These are phyloP conservation scores for Brienomyrus brachyistius DNA, from an alignment of 2,113 vertebrate genomes.

Conservation along the genomic window DNA sequence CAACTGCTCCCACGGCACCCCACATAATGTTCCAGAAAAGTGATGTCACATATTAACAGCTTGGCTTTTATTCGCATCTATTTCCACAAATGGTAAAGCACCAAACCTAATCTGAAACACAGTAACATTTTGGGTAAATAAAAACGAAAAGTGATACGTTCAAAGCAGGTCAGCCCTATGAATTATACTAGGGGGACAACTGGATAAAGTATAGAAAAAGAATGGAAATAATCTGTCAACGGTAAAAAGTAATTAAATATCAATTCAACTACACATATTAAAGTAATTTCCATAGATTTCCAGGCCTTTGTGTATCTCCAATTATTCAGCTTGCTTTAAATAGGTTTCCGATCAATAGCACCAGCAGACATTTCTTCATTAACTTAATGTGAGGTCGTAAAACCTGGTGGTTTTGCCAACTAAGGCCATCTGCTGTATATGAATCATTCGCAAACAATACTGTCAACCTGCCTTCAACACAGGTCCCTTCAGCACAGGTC, in stretches of 20 bases:
- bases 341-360: not conserved
- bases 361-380: constrained; percentile 4
- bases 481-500: not conserved
- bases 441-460: constrained; percentile 20
- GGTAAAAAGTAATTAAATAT: constrained; percentile 1
- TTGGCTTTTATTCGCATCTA: not conserved
- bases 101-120: not conserved
- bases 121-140: not conserved
- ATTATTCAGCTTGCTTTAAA: not conserved
- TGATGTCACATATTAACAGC: not conserved
- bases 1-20: not conserved
- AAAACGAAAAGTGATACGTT: not conserved
- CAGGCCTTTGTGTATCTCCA: not conserved
- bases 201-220: not conserved
- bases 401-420: constrained; percentile 3
- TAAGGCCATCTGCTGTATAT: constrained; percentile 37
- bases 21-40: not conserved
- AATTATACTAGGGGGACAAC: not conserved
- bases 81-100: not conserved
- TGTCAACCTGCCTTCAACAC: not conserved
- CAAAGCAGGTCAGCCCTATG: not conserved
- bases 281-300: constrained; percentile 6
- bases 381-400: constrained; percentile 1
- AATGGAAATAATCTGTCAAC: not conserved
- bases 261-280: not conserved